phyloP scores from a whole-genome alignment of 1,140 invertebrate species.

The Drosophila rufa region DNA sequence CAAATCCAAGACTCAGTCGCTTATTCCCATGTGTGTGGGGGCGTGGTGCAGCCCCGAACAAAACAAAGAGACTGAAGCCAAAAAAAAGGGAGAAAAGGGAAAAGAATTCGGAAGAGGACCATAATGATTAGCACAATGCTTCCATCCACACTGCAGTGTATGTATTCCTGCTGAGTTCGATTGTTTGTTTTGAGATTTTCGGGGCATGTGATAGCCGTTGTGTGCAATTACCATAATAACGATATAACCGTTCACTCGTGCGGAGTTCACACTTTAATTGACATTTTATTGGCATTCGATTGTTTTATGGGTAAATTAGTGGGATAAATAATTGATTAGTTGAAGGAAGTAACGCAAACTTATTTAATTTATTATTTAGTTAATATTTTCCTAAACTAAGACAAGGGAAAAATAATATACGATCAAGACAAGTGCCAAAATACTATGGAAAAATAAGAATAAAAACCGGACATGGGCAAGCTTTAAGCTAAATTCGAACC shows the following conservation, averaged over 20 bases:
- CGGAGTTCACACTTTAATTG: slow-evolving; percentile 30
- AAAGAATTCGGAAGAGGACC: slow-evolving; percentile 13
- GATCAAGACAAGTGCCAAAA: no score
- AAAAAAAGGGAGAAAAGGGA: slow-evolving; percentile 10
- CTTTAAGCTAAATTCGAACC: slow-evolving; percentile 36
- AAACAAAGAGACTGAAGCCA: slow-evolving; percentile 17
- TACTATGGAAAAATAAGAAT: no score
- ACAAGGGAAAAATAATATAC: no score
- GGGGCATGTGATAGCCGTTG: slow-evolving; percentile 16
- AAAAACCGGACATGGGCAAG: slow-evolving; percentile 21
- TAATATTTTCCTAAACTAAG: no score
- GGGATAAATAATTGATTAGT: not conserved
- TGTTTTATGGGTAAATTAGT: not conserved
- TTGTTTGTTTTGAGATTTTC: slow-evolving; percentile 23
- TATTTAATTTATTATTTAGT: no score
- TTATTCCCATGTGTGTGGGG: slow-evolving; percentile 63
- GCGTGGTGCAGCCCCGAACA: slow-evolving; percentile 8
- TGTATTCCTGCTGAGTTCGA: slow-evolving; percentile 8
- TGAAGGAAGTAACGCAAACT: no score
- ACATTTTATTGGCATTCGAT: slow-evolving; percentile 34
- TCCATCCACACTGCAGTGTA: not conserved
- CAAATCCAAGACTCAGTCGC: slow-evolving; percentile 69
- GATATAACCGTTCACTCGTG: slow-evolving; percentile 25
- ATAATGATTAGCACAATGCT: slow-evolving; percentile 41
- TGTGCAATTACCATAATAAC: slow-evolving; percentile 59